Evolutionary conservation across 2,113 vertebrate genomes (phyloP).

Genomic region (Hirundichthys speculiger): DNA sequence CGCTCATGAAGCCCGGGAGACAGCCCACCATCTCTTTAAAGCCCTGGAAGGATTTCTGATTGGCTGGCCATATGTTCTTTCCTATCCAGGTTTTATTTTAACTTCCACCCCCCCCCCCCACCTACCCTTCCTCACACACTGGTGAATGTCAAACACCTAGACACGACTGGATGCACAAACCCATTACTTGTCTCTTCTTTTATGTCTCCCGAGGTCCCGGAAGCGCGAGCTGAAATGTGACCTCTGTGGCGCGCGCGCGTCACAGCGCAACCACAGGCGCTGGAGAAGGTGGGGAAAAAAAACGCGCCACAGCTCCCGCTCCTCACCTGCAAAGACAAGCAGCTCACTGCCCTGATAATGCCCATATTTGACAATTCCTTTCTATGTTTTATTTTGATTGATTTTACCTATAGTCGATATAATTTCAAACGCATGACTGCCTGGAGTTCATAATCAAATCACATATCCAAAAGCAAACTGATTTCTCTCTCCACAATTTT

Average conservation of each 20-base stretch:
- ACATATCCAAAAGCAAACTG: too few species aligned
- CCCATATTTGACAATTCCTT: neutral
- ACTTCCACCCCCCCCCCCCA: constrained; percentile 2
- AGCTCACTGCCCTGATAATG: constrained; percentile 9
- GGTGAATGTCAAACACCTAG: neutral
- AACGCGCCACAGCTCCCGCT: constrained; percentile 72
- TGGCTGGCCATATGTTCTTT: constrained; percentile 46
- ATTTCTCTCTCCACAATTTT: too few species aligned
- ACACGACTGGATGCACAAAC: constrained; percentile 2
- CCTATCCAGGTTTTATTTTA: constrained; percentile 28
- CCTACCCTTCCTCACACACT: neutral
- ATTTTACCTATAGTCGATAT: too few species aligned
- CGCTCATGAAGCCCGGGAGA: constrained; percentile 55
- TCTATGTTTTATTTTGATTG: too few species aligned
- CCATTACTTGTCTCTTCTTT: constrained; percentile 14
- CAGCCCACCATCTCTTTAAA: constrained; percentile 68
- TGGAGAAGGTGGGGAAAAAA: constrained; percentile 28
- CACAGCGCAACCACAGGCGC: constrained; percentile 24
- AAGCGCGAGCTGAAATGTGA: constrained; percentile 57
- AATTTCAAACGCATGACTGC: too few species aligned
- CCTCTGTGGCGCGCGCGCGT: constrained; percentile 36
- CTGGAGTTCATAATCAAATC: too few species aligned
- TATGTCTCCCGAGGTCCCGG: constrained; percentile 13
- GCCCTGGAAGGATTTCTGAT: constrained; percentile 52
- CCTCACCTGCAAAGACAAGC: constrained; percentile 22